These are phyloP conservation scores for Holothuria glaberrima DNA, from an alignment of 35 echinoderm and acorn worm genomes.

Conservation along the genomic window DNA sequence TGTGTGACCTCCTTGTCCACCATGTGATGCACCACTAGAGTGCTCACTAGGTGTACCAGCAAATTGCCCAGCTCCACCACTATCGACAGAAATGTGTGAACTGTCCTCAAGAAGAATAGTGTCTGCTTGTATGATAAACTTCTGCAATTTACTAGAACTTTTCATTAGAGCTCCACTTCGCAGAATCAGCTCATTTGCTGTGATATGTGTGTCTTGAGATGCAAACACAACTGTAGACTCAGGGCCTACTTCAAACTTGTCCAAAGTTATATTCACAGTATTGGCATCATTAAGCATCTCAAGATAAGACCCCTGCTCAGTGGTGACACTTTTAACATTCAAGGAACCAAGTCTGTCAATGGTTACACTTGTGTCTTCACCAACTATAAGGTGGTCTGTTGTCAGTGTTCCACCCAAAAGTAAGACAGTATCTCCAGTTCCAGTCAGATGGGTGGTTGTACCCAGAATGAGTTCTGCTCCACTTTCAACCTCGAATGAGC, in stretches of 20 bases:
- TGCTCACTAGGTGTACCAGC: slow-evolving; percentile 49
- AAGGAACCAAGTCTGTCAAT: slow-evolving; percentile 35
- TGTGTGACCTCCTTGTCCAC: slow-evolving; percentile 69
- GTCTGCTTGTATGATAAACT: slow-evolving; percentile 33
- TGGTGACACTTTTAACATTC: neutral
- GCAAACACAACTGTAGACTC: slow-evolving; percentile 20
- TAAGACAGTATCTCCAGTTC: slow-evolving; percentile 29
- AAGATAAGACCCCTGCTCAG: neutral
- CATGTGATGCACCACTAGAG: slow-evolving; percentile 76
- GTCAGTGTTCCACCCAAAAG: slow-evolving; percentile 53
- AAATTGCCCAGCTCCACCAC: slow-evolving; percentile 41
- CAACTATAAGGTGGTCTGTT: slow-evolving; percentile 39
- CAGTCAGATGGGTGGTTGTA: slow-evolving; percentile 37
- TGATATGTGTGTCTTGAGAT: neutral
- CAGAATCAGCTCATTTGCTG: slow-evolving; percentile 1
- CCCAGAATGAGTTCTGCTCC: neutral
- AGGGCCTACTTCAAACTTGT: slow-evolving; percentile 33
- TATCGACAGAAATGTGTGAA: slow-evolving; percentile 61
- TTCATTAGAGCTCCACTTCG: slow-evolving; percentile 10
- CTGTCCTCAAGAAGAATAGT: slow-evolving; percentile 49
- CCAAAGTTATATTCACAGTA: slow-evolving; percentile 7
- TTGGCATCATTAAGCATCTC: neutral
- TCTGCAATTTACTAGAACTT: neutral
- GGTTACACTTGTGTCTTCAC: neutral
- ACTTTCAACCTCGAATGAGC: slow-evolving; percentile 57